A percentile compares a stretch with the other conserved stretches of the same genome.
phyloP scores from a whole-genome alignment of 2,888 invertebrate genomes.

The Orgyia antiqua region DNA sequence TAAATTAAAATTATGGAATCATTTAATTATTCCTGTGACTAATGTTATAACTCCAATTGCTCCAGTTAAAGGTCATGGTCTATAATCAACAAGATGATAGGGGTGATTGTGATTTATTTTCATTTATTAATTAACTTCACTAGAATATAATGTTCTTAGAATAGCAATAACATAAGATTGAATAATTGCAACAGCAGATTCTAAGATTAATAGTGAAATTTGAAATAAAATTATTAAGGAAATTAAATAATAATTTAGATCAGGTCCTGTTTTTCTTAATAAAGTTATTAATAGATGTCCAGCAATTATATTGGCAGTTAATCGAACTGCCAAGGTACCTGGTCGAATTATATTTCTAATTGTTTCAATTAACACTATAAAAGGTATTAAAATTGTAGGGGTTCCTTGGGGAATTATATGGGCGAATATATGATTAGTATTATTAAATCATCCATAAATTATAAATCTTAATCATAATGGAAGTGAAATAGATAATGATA shows the following conservation, averaged over 20 bases:
- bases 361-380: constrained; percentile 86
- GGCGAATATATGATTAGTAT: constrained; percentile 80
- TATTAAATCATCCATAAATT: constrained; percentile 81
- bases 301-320: constrained; percentile 88
- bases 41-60: constrained; percentile 77
- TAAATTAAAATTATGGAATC: constrained; percentile 77
- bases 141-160: constrained; percentile 81
- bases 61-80: constrained; percentile 81
- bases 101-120: constrained; percentile 77
- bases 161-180: constrained; percentile 83
- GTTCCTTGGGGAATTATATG: constrained; percentile 84
- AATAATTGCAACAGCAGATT: constrained; percentile 80
- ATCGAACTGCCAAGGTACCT: constrained; percentile 82
- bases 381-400: constrained; percentile 80
- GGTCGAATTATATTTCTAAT: constrained; percentile 86
- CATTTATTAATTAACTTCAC: constrained; percentile 79
- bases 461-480: constrained; percentile 82
- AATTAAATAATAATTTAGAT: constrained; percentile 38
- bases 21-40: constrained; percentile 78
- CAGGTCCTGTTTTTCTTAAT: constrained; percentile 57
- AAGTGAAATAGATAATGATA: constrained; percentile 79
- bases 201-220: constrained; percentile 74
- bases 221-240: constrained; percentile 60
- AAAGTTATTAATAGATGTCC: constrained; percentile 83
- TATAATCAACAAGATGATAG: constrained; percentile 81